phyloP scores from a whole-genome alignment of 1,140 invertebrate genomes.

The Pseudomyrmex sp. region DNA sequence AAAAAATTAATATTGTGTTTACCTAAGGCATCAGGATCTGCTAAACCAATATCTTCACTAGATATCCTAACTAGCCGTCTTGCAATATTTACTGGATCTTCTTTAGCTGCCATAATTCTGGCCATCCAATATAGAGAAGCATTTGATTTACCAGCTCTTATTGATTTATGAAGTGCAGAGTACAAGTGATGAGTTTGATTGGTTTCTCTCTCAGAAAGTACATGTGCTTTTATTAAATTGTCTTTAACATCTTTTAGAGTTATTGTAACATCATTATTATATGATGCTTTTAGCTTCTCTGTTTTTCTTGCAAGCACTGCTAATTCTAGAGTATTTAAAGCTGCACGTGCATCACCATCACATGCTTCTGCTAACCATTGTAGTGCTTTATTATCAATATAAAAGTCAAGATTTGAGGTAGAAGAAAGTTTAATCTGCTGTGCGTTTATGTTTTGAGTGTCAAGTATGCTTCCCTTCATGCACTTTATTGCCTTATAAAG shows the following conservation, averaged over 20 bases:
- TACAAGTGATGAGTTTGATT: conserved; percentile 88
- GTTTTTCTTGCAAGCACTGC: conserved; percentile 85
- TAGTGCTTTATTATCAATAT: conserved; percentile 87
- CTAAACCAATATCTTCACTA: conserved; percentile 89
- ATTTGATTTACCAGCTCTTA: conserved; percentile 91
- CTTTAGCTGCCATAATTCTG: conserved; percentile 91
- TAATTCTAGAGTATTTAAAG: conserved; percentile 90
- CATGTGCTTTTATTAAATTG: conserved; percentile 86
- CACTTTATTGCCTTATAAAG: conserved; percentile 86
- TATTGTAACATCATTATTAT: conserved; percentile 79
- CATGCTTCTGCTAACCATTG: conserved; percentile 89
- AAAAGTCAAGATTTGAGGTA: conserved; percentile 65
- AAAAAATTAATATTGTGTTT: conserved; percentile 7
- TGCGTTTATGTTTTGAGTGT: conserved; percentile 72
- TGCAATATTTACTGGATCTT: conserved; percentile 92
- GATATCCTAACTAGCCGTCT: conserved; percentile 90
- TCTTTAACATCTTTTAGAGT: conserved; percentile 87
- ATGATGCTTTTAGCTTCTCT: conserved; percentile 49
- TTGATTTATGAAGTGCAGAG: conserved; percentile 93
- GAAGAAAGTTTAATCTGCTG: conserved; percentile 59
- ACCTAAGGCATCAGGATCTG: conserved; percentile 85
- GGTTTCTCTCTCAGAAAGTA: conserved; percentile 90
- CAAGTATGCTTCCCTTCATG: conserved; percentile 73
- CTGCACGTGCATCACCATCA: conserved; percentile 92
- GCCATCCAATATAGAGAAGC: conserved; percentile 93